Evolutionary conservation across 2,113 vertebrate species (phyloP).

Genomic region (Platichthys flesus): DNA sequence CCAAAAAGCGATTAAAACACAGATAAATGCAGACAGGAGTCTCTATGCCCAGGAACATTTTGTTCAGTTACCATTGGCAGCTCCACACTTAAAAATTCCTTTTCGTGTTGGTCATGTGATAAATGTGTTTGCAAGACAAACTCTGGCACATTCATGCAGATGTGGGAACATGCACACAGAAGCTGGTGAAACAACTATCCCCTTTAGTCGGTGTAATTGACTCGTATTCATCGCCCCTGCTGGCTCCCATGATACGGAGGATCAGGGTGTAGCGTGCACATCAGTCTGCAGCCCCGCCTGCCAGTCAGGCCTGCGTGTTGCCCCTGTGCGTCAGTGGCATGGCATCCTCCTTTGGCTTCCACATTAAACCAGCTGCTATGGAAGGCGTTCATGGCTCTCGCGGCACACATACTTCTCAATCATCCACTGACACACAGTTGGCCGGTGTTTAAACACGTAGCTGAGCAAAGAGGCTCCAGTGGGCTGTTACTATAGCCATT

Average conservation of each 20-base stretch:
- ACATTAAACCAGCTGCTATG: slow-evolving; percentile 52
- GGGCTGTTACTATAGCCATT: slow-evolving; percentile 3
- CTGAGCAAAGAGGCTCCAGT: slow-evolving; percentile 32
- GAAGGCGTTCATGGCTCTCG: slow-evolving; percentile 57
- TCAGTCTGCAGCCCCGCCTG: slow-evolving; percentile 67
- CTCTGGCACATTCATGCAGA: slow-evolving; percentile 20
- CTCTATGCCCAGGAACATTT: slow-evolving; percentile 8
- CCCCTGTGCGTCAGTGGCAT: slow-evolving; percentile 57
- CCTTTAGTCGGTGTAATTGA: slow-evolving; percentile 64
- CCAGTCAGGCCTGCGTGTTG: slow-evolving; percentile 59
- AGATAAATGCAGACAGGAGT: slow-evolving; percentile 16
- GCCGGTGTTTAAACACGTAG: slow-evolving; percentile 47
- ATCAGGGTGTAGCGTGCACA: slow-evolving; percentile 63
- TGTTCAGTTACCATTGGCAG: slow-evolving; percentile 13
- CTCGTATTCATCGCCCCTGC: slow-evolving; percentile 62
- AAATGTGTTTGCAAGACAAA: slow-evolving; percentile 23
- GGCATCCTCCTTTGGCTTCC: slow-evolving; percentile 71
- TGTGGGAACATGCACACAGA: slow-evolving; percentile 32
- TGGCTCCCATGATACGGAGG: slow-evolving; percentile 57
- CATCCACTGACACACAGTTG: slow-evolving; percentile 63
- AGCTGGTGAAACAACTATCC: slow-evolving; percentile 3
- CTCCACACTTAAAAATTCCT: slow-evolving; percentile 16
- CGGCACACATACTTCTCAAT: slow-evolving; percentile 73
- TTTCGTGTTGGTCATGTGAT: neutral
- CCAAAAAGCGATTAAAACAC: slow-evolving; percentile 23